Base-by-base conservation (phyloP, 2,797 vertebrate species). In the Luscinia megarhynchos region DNA sequence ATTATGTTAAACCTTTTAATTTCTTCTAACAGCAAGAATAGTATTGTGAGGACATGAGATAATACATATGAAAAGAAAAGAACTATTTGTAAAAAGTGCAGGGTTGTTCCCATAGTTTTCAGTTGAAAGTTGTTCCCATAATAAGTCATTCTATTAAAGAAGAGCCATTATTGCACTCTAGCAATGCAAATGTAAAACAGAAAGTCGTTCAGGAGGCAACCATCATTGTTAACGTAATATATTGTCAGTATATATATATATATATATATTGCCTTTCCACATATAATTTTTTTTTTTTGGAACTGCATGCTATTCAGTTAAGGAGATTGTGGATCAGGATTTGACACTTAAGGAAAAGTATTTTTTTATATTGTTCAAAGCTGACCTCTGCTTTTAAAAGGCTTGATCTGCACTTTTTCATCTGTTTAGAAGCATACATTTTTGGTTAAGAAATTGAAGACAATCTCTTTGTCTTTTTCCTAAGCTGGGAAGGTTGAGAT, bases 401-500 rank as follows among this genome's bases (percentile, higher is more conserved):
- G 90, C 95, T 93, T 97, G 97, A 94, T 98, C 97, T 97, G 96
- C 53, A 95, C 95, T 97, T 98, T 98, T 98, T 97, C 95, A 97
- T 98, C 95, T 97, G 77, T 98, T 97, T 97, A 97, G 96, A 97
- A 97, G 96, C 97, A 98, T 97, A 97, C 96, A 97, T 97, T 98
- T 98, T 98, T 97, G 94, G 97, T 98, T 98, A 98, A 97, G 97
- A 97, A 97, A 98, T 91, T 59, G 96, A 98, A 98, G 97, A 98
- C 97, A 98, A 97, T 98, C 96, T 97, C 95, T 98, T 98, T 97
- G 97, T 96, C 95, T 93, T 97, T 96, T 83, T 95, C 87, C 84
- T 96, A 91, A 97, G 95, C 96, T 97, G 82, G 75, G 96, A 96
- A 98, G 96, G 97, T 96, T 98, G 97, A 98, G 98, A 98, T 98